A percentile compares a stretch with the other conserved stretches of the same genome.
These are phyloP conservation scores for Volucella zonaria DNA, from an alignment of 2,888 invertebrate genomes.

Conservation along the genomic window DNA sequence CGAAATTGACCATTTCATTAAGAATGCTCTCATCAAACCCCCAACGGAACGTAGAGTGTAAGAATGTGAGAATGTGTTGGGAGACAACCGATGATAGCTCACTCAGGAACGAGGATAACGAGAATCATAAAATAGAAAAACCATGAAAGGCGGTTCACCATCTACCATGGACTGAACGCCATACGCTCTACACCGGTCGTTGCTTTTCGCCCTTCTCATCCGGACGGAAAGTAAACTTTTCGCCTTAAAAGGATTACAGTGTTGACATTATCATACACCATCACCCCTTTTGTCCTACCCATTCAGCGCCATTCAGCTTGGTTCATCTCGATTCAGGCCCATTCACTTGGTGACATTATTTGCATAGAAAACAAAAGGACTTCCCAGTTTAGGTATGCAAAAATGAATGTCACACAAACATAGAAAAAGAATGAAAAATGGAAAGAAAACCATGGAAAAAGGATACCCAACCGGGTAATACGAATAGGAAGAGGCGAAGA, in stretches of 20 bases:
- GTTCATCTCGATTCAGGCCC: background rate
- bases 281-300: slow-evolving; percentile 19
- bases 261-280: slow-evolving; percentile 67
- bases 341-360: slow-evolving; percentile 51
- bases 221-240: slow-evolving; percentile 60
- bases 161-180: no score
- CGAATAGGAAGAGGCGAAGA: background rate
- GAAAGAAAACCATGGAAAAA: no score
- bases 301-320: background rate
- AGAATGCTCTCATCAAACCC: slow-evolving; percentile 7
- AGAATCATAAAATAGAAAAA: slow-evolving; percentile 23
- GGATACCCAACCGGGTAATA: no score
- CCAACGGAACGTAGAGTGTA: background rate
- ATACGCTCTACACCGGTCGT: no score
- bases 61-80: background rate
- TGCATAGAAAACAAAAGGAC: slow-evolving; percentile 63
- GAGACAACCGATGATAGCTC: no score
- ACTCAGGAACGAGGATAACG: no score
- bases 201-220: no score
- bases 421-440: background rate
- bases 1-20: slow-evolving; percentile 64
- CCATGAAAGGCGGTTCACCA: slow-evolving; percentile 4
- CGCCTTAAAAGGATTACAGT: slow-evolving; percentile 67
- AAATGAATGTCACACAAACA: slow-evolving; percentile 43
- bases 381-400: slow-evolving; percentile 49